phyloP scores from a whole-genome alignment of 2,797 vertebrate species.

The Poecile montanus region DNA sequence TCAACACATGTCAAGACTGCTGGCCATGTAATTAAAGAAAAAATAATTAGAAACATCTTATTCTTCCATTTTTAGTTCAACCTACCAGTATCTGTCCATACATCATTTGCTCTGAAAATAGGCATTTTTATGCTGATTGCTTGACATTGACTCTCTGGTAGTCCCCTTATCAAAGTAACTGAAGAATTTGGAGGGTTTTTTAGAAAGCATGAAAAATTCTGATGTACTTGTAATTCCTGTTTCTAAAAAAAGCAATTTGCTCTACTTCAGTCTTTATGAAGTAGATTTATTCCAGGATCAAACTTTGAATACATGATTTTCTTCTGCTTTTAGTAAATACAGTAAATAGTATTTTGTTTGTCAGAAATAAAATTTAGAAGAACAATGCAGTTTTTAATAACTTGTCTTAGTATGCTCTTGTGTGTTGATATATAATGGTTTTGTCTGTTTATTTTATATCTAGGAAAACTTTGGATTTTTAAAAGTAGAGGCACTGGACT shows the following conservation, averaged over 20 bases:
- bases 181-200: neutral
- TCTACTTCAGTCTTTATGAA: neutral
- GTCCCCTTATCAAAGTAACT: neutral
- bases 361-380: neutral
- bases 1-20: neutral
- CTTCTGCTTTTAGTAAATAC: neutral
- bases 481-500: neutral
- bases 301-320: neutral
- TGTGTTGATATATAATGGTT: neutral
- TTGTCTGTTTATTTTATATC: neutral
- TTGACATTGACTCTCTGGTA: neutral
- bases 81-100: neutral
- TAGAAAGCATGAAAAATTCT: neutral
- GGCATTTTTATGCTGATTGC: neutral
- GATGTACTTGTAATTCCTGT: neutral
- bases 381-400: neutral
- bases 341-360: neutral
- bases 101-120: neutral
- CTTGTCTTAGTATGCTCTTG: neutral
- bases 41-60: neutral
- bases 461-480: neutral
- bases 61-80: neutral
- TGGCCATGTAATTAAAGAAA: neutral
- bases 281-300: neutral
- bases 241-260: neutral